Base-by-base conservation (phyloP, 35 echinoderm and acorn worm genomes). In the Stichopus chloronotus region DNA sequence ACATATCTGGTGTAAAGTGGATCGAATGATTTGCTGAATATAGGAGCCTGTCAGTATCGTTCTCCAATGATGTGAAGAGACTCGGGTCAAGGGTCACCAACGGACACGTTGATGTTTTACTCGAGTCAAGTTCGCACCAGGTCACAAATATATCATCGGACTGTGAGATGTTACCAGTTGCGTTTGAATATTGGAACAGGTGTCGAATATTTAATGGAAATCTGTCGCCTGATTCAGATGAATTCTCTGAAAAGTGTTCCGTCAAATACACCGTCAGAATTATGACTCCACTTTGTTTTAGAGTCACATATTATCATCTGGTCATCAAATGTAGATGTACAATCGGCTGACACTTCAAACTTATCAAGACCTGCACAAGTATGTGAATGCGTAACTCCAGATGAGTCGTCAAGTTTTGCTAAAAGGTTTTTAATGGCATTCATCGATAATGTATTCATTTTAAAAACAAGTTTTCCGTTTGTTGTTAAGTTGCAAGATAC, bases 1-100 rank as follows among this genome's bases (percentile, higher is more conserved):
- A 84, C 81, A 84, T 84, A 56, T 84, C 81, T 57, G 81, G 14
- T 84, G 81, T 84, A 54, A 84, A 57, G 20, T 57, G 53, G 57
- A 84, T 19, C 5, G 81, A 57, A n/a, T 55, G 11, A 56, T 84
- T 84, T 84, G 9, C 3, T 16, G 53, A 6, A 57, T 84, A 84
- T 56, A 84, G 4, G 5, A 84, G 56, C 10, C 12, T 56, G 25
- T 43, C 56, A 13, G 81, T 19, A 17, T 57, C 81, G 53, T 84
- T 84, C 5, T 6, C 56, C 52, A 16, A 53, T 10, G 81, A 54
- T 43, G 7, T 7, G 56, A 84, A 84, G 30, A 84, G 81, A 3
- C 52, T 56, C 30, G 81, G 13, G 8, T 84, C 56, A 52, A 84
- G 52, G 21, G 53, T 84, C 5, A 55, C 6, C 6, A 84, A 30